Evolutionary conservation across 2,888 invertebrate species (phyloP).

Genomic region (Dryomyza anilis): DNA sequence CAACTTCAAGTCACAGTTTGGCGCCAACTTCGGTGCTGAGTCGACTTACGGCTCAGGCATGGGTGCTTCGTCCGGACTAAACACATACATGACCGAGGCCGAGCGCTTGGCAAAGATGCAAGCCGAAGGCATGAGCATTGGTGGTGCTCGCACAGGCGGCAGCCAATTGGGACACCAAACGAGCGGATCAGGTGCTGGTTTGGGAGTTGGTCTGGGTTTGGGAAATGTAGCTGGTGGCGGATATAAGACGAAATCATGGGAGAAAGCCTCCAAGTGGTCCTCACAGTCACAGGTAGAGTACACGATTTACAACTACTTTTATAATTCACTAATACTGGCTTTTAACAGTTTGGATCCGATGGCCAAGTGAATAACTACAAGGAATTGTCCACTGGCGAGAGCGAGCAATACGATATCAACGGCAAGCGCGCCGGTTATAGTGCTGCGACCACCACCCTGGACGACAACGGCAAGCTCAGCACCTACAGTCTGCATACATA

Average conservation of each 20-base stretch:
- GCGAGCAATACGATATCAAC: constrained; percentile 62
- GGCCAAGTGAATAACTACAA: constrained; percentile 58
- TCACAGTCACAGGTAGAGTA: constrained; percentile 55
- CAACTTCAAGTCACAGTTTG: constrained; percentile 32
- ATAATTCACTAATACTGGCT: constrained; percentile 1
- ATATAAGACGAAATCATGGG: constrained; percentile 58
- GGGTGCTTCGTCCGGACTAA: constrained; percentile 40
- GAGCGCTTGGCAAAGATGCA: constrained; percentile 56
- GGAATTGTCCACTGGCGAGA: constrained; percentile 58
- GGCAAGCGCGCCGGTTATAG: constrained; percentile 65
- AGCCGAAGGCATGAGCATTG: constrained; percentile 43
- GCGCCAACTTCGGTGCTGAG: constrained; percentile 34
- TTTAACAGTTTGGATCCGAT: constrained; percentile 50
- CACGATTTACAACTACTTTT: neutral
- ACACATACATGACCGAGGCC: constrained; percentile 52
- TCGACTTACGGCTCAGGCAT: constrained; percentile 27
- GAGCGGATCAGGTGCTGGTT: constrained; percentile 15
- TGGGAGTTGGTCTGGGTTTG: constrained; percentile 18
- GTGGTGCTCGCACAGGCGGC: constrained; percentile 44
- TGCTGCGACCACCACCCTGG: constrained; percentile 66
- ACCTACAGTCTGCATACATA: constrained; percentile 64
- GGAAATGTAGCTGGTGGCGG: constrained; percentile 37
- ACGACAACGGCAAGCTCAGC: constrained; percentile 69
- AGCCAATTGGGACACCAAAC: constrained; percentile 36
- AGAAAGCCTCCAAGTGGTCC: constrained; percentile 61